Evolutionary conservation across 2,797 vertebrate genomes (phyloP).

Genomic region (Falco peregrinus): DNA sequence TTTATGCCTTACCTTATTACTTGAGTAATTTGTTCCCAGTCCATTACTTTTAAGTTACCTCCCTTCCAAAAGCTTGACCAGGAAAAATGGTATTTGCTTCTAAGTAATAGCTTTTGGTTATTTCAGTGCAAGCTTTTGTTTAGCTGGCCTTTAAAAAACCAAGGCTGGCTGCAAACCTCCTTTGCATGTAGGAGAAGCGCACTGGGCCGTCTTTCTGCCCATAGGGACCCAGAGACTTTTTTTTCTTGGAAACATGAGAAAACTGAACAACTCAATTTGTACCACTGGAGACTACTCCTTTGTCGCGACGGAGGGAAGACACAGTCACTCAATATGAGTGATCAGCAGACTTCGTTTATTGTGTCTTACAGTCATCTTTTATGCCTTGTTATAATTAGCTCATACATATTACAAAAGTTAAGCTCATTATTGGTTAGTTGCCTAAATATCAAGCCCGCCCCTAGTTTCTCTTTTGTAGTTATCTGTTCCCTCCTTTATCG

Average conservation of each 20-base stretch:
- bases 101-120: not conserved
- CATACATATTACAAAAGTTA: too few species aligned
- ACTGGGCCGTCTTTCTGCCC: not conserved
- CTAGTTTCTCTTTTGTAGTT: too few species aligned
- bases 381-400: too few species aligned
- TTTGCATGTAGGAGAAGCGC: not conserved
- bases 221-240: not conserved
- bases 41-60: not conserved
- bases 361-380: too few species aligned
- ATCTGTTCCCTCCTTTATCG: too few species aligned
- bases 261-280: not conserved
- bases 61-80: not conserved
- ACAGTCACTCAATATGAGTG: too few species aligned
- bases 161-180: not conserved
- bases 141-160: not conserved
- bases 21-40: not conserved
- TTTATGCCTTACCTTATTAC: not conserved
- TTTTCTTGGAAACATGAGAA: not conserved
- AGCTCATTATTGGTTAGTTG: too few species aligned
- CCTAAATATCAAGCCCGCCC: too few species aligned
- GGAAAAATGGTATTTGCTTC: not conserved
- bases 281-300: not conserved
- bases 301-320: too few species aligned
- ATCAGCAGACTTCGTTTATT: too few species aligned
- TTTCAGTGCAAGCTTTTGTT: not conserved